Evolutionary conservation across 1,140 invertebrate species (phyloP).

Genomic region (Drosophila sturtevanti): DNA sequence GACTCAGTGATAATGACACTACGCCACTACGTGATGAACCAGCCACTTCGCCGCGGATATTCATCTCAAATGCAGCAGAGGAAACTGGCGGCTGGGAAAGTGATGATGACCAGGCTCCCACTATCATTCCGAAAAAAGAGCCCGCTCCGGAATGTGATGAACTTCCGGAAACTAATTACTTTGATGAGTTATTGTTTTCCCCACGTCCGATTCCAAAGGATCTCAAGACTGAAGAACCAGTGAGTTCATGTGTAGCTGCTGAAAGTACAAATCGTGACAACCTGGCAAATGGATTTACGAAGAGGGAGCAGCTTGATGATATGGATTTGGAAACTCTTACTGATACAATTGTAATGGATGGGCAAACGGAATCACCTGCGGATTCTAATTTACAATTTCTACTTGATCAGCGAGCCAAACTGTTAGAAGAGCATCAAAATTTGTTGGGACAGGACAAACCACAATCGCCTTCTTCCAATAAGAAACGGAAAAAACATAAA

Average conservation of each 20-base stretch:
- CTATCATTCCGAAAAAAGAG: neutral
- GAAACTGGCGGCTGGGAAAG: slow-evolving; percentile 38
- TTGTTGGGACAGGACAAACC: neutral
- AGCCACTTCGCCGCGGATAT: neutral
- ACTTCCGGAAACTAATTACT: neutral
- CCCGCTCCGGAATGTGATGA: neutral
- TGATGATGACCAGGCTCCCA: slow-evolving; percentile 18
- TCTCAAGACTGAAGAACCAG: neutral
- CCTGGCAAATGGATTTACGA: neutral
- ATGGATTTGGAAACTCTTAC: slow-evolving; percentile 10
- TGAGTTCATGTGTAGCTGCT: neutral
- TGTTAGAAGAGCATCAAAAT: neutral
- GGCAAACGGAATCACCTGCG: no score
- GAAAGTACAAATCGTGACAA: neutral
- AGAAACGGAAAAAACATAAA: slow-evolving; percentile 45
- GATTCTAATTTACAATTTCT: no score
- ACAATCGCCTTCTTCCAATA: neutral
- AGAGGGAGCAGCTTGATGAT: neutral
- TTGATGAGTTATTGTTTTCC: neutral
- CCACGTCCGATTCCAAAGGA: neutral
- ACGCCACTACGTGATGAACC: slow-evolving; percentile 35
- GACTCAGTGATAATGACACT: slow-evolving; percentile 24
- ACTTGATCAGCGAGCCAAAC: no score
- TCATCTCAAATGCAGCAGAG: neutral
- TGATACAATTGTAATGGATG: neutral